Evolutionary conservation across 1,140 invertebrate genomes (phyloP), one percentile per base, ranked within the genome.

Genomic region (Artemia franciscana): DNA sequence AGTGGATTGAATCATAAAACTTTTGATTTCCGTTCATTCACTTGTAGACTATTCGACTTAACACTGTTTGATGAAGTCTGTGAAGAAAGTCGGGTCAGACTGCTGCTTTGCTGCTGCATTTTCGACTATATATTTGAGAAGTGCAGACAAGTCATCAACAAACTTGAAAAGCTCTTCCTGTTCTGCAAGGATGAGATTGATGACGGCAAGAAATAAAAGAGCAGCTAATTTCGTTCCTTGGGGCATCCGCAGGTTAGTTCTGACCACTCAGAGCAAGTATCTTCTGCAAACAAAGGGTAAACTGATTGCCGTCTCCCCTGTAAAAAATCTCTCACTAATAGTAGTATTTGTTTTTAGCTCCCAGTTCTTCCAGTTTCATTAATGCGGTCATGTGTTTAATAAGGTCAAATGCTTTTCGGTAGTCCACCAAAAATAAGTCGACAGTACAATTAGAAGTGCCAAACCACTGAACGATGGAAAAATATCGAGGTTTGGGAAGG

Each of bases 1-100:
- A 60, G 56, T 61, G 24, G 62, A 12, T 60, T 51, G 60, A 30
- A 51, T 15, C 30, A 5, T 15, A 56, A 62, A 57, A 66, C 64
- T 26, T 58, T 7, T 39, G 30, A 39, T 39, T 39, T 39, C 30
- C n/a, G 30, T 7, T n/a, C n/a, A n/a, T 39, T 39, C 7, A 39
- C n/a, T 39, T 39, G n/a, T 39, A 39, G 7, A n/a, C 30, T 7
- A 7, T 7, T n/a, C 30, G 7, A 7, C 30, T n/a, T 39, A 7
- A n/a, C 30, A 39, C 30, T 39, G 30, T 39, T 39, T n/a, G 7
- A n/a, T n/a, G n/a, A 39, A 39, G 7, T 39, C 7, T 39, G 30
- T 7, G n/a, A 39, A 39, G 7, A 39, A n/a, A n/a, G 30, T 39
- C 7, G 30, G 30, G n/a, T n/a, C 30, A n/a, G n/a, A n/a, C 30